Conservation (phyloP, 2,888 invertebrate genomes). For the Mythimna pallens region DNA sequence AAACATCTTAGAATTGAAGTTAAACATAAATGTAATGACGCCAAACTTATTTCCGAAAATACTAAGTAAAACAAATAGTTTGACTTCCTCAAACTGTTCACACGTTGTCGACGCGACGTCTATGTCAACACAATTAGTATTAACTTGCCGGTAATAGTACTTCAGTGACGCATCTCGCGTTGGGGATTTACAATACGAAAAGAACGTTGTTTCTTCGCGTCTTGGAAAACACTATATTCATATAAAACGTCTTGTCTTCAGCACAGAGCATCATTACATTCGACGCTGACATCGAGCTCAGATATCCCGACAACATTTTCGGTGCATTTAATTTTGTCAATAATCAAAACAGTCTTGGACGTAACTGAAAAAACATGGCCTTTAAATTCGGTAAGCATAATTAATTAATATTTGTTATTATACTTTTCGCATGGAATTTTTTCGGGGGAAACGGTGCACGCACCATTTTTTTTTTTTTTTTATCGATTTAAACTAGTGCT, state of each 20-base stretch:
- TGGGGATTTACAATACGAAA: slow-evolving; percentile 59
- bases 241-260: slow-evolving; percentile 53
- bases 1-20: slow-evolving; percentile 32
- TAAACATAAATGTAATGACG: slow-evolving; percentile 49
- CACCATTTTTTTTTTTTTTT: not conserved
- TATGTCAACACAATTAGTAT: slow-evolving; percentile 43
- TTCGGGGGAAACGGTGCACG: not conserved
- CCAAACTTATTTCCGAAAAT: slow-evolving; percentile 39
- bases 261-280: slow-evolving; percentile 44
- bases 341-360: slow-evolving; percentile 13
- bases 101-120: slow-evolving; percentile 16
- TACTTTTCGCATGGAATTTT: not conserved
- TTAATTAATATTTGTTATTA: not conserved
- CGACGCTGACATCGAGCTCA: slow-evolving; percentile 33
- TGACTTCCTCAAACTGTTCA: slow-evolving; percentile 23
- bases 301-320: slow-evolving; percentile 14
- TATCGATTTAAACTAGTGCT: too few species aligned
- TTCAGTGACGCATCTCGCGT: slow-evolving; percentile 47
- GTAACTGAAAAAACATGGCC: slow-evolving; percentile 46
- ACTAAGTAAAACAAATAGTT: slow-evolving; percentile 37
- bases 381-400: slow-evolving; percentile 57
- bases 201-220: slow-evolving; percentile 39
- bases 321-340: slow-evolving; percentile 4
- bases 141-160: slow-evolving; percentile 20
- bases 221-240: slow-evolving; percentile 49